Evolutionary conservation across 2,888 invertebrate species (phyloP).

Genomic region (Odontocolon sp.): DNA sequence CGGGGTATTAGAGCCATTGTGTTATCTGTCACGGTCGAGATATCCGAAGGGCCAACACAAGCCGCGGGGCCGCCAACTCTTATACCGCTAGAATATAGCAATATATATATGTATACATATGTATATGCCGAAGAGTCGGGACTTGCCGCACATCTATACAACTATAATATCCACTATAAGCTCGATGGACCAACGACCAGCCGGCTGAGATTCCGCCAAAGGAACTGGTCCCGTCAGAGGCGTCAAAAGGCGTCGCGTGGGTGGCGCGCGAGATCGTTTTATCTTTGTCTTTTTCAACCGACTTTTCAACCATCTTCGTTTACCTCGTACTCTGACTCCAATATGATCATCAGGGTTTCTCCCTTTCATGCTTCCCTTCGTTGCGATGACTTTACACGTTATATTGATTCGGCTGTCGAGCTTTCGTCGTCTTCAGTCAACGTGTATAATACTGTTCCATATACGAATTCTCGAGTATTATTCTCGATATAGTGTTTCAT

Average conservation of each 20-base stretch:
- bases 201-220: slow-evolving; percentile 64
- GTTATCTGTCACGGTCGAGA: slow-evolving; percentile 77
- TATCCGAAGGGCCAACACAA: slow-evolving; percentile 75
- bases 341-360: background rate
- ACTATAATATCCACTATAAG: slow-evolving; percentile 13
- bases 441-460: no score
- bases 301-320: no score
- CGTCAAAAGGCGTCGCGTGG: slow-evolving; percentile 76
- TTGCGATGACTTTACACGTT: slow-evolving; percentile 28
- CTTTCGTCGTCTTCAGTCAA: slow-evolving; percentile 30
- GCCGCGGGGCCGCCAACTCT: slow-evolving; percentile 25
- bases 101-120: background rate
- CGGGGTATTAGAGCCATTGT: slow-evolving; percentile 78
- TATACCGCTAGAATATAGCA: background rate
- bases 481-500: slow-evolving; percentile 12
- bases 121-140: slow-evolving; percentile 2
- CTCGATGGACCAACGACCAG: slow-evolving; percentile 12
- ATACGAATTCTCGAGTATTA: no score
- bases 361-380: background rate
- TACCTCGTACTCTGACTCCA: background rate
- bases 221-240: slow-evolving; percentile 74
- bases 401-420: slow-evolving; percentile 18
- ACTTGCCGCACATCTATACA: background rate
- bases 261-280: slow-evolving; percentile 66
- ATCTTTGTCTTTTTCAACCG: no score